Evolutionary conservation across 2,797 vertebrate genomes (phyloP).

Genomic region (Aratinga solstitialis): DNA sequence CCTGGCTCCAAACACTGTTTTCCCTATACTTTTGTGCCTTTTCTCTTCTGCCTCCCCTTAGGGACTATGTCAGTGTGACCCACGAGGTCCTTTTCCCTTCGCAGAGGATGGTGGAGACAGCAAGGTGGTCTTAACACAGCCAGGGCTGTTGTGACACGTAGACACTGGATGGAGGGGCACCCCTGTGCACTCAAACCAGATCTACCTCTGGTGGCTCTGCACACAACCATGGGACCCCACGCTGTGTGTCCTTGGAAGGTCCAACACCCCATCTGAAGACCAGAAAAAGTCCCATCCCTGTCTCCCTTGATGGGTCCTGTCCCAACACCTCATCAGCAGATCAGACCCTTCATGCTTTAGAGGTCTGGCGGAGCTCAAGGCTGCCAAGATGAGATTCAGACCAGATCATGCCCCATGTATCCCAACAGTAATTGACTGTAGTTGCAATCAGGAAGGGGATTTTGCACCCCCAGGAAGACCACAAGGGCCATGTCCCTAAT

Average conservation of each 20-base stretch:
- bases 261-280: neutral
- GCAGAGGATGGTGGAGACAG: neutral
- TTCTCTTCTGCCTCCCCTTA: neutral
- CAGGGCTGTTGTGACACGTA: neutral
- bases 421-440: neutral
- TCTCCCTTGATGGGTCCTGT: rapidly evolving
- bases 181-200: neutral
- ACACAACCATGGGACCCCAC: rapidly evolving
- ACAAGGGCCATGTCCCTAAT: constrained; percentile 20
- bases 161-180: neutral
- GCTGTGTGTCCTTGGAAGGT: rapidly evolving
- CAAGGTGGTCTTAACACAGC: neutral
- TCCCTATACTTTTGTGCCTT: neutral
- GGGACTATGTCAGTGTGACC: neutral
- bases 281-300: neutral
- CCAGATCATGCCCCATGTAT: neutral
- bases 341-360: neutral
- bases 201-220: neutral
- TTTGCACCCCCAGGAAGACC: constrained; percentile 28
- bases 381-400: neutral
- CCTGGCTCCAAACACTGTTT: neutral
- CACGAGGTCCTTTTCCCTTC: neutral
- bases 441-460: constrained; percentile 24
- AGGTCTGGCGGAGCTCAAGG: neutral
- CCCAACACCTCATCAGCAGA: rapidly evolving